These are phyloP conservation scores for Morpho deidamia DNA, from an alignment of 2,888 invertebrate species.

Conservation along the genomic window DNA sequence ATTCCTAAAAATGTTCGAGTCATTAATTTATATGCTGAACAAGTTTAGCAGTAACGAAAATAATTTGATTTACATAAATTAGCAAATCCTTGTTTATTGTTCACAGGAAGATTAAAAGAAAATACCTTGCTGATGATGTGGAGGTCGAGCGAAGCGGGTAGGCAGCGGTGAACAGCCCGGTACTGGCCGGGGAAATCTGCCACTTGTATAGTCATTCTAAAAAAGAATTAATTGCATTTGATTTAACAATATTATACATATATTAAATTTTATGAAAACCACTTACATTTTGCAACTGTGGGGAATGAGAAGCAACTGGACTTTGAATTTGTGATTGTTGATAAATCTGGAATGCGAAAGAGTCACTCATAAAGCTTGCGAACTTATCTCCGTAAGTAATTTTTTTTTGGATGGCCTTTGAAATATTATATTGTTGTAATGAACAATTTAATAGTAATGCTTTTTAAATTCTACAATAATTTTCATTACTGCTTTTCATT, in stretches of 20 bases:
- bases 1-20: constrained; percentile 43
- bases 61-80: too few relatives aligned
- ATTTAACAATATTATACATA: not conserved
- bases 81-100: too few relatives aligned
- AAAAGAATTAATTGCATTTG: constrained; percentile 1
- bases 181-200: constrained; percentile 62
- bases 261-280: not conserved
- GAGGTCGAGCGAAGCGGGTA: constrained; percentile 63
- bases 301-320: constrained; percentile 69
- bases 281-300: constrained; percentile 68
- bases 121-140: constrained; percentile 66
- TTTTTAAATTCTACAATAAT: too few relatives aligned
- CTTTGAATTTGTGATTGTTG: constrained; percentile 73
- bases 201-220: constrained; percentile 56
- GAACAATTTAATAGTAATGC: too few relatives aligned
- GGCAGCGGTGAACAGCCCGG: constrained; percentile 67
- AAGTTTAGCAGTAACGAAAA: too few relatives aligned
- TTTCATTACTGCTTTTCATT: too few relatives aligned
- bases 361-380: too few relatives aligned
- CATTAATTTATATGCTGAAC: too few relatives aligned
- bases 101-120: too few relatives aligned
- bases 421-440: too few relatives aligned
- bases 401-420: too few relatives aligned
- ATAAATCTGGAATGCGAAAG: constrained; percentile 51
- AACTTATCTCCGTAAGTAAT: too few relatives aligned